These are phyloP conservation scores for Chitala chitala DNA, from an alignment of 2,113 vertebrate genomes.

Conservation along the genomic window DNA sequence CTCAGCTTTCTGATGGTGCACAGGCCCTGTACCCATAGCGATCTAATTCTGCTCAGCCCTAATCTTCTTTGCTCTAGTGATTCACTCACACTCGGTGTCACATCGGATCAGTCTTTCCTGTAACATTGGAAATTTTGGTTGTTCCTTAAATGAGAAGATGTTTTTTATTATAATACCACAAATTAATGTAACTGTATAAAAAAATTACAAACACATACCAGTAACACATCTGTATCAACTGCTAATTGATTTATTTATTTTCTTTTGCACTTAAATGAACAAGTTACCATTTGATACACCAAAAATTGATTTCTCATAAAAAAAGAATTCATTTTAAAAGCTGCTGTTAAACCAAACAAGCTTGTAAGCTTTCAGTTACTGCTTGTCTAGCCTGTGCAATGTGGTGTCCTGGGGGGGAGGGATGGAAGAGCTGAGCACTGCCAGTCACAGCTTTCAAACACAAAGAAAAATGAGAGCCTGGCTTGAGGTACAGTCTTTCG, in stretches of 20 bases:
- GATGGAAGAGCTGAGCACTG: slow-evolving; percentile 48
- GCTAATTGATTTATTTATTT: not conserved
- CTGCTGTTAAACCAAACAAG: slow-evolving; percentile 59
- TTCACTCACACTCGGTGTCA: not conserved
- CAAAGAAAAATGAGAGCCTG: slow-evolving; percentile 69
- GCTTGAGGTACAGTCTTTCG: slow-evolving; percentile 72
- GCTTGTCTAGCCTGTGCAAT: slow-evolving; percentile 52
- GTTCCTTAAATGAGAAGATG: too few species aligned
- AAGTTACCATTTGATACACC: slow-evolving; percentile 1
- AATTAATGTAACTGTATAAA: too few species aligned
- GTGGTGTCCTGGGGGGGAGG: slow-evolving; percentile 15
- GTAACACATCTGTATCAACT: too few species aligned
- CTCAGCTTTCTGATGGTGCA: too few species aligned
- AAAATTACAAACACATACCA: too few species aligned
- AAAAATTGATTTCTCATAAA: not conserved
- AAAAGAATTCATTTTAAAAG: too few species aligned
- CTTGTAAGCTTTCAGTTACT: slow-evolving; percentile 72
- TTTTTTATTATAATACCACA: too few species aligned
- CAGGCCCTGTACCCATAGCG: too few species aligned
- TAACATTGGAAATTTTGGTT: not conserved
- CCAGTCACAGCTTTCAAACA: slow-evolving; percentile 70
- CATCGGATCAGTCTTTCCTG: not conserved
- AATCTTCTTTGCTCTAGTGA: not conserved
- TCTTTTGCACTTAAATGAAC: not conserved
- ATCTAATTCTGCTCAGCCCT: not conserved